Evolutionary conservation across 2,113 vertebrate genomes (phyloP), one percentile per base, ranked within the genome.

Genomic region (Apistogramma diplotaenia): DNA sequence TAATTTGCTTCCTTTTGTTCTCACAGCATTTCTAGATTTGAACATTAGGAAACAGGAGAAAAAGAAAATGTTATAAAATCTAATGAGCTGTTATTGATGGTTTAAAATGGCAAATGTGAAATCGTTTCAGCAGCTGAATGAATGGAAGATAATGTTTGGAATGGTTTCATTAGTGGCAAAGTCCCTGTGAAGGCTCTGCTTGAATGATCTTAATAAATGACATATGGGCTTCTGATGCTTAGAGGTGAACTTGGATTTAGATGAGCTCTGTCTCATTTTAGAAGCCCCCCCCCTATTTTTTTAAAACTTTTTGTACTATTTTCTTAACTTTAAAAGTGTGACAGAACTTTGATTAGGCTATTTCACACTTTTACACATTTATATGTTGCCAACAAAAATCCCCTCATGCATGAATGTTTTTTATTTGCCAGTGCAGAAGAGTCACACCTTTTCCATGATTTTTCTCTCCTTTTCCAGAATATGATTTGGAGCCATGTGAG

Each of bases 401-500:
- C 18, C 25, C 25, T n/a, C 1, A 31, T 25, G n/a, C 18, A 31
- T 19, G 51, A 35, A 51, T 25, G 18, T 62, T 23, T 67, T 37
- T 57, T 18, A 40, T 0, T 21, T 37, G n/a, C 12, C 43, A 60
- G 40, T 54, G 25, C n/a, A 10, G 2, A 8, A 0, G 2, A 31
- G 56, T 65, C 3, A 46, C 10, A 37, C 13, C 12, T 29, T 74
- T 71, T 70, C 19, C 4, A 5, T 21, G 59, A 59, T 12, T 53
- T 53, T 10, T 27, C 2, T 29, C 18, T 31, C 18, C 56, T 3
- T 61, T 56, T 0, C 8, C 71, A 99, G 98, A 99, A 4, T 99
- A 99, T 10, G 97, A 99, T 74, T 15, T 99, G 93, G 98, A 99
- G 89, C 98, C 98, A 0, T 99, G 98, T 2, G 97, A 99, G 1